A percentile compares a stretch with the other conserved stretches of the same genome.
Conservation (phyloP, 1,140 invertebrate genomes). For the Dendrolimus punctatus region DNA sequence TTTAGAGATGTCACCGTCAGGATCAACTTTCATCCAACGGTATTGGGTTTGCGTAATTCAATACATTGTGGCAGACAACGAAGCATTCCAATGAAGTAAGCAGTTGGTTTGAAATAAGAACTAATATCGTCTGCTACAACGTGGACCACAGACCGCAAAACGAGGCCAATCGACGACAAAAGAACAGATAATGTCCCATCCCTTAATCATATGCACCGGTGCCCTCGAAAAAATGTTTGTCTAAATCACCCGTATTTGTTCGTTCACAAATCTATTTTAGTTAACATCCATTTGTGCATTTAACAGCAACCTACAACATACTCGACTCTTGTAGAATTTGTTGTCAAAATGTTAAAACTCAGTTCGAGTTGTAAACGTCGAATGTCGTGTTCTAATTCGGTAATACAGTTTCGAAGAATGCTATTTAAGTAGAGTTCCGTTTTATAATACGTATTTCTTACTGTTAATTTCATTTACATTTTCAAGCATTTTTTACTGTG, state of each 20-base stretch:
- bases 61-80: constrained; percentile 28
- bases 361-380: constrained; percentile 22
- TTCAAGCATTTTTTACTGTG: constrained; percentile 38
- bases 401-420: constrained; percentile 36
- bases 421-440: constrained; percentile 27
- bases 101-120: constrained; percentile 30
- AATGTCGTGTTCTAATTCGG: constrained; percentile 47
- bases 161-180: constrained; percentile 60
- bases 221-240: constrained; percentile 63
- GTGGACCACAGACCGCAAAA: constrained; percentile 60
- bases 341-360: constrained; percentile 39
- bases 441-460: constrained; percentile 39
- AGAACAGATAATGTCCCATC: constrained; percentile 65
- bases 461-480: constrained; percentile 38
- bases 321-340: constrained; percentile 26
- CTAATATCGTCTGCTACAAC: constrained; percentile 23
- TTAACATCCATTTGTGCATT: constrained; percentile 36
- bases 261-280: constrained; percentile 48
- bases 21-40: constrained; percentile 66
- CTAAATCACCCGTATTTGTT: constrained; percentile 46
- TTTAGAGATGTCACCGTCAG: constrained; percentile 63
- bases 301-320: constrained; percentile 34
- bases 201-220: constrained; percentile 69
- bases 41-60: constrained; percentile 67
- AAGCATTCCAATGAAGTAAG: constrained; percentile 18